phyloP scores from a whole-genome alignment of 2,113 vertebrate species.

The Spermophilus dauricus region DNA sequence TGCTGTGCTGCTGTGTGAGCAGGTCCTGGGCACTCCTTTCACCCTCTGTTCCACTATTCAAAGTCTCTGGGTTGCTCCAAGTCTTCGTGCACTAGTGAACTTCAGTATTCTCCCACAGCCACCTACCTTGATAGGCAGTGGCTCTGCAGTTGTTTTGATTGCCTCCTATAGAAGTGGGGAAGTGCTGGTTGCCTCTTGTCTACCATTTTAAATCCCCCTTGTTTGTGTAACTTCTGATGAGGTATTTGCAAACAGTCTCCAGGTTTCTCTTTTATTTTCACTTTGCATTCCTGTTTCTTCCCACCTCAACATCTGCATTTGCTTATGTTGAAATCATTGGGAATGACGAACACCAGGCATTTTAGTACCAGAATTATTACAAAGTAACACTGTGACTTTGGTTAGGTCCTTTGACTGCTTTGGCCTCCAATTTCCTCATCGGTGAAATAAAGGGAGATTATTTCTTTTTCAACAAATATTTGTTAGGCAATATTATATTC shows the following conservation, averaged over 20 bases:
- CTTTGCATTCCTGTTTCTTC: slow-evolving; percentile 12
- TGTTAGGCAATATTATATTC: neutral
- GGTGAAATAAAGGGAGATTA: neutral
- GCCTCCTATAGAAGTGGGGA: neutral
- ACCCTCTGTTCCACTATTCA: neutral
- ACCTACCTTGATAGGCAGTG: neutral
- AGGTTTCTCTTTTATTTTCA: slow-evolving; percentile 35
- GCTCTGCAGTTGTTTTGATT: neutral
- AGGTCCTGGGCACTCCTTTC: neutral
- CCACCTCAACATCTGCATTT: neutral
- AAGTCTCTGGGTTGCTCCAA: neutral
- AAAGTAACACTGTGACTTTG: neutral
- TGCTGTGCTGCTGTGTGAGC: neutral
- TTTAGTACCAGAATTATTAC: neutral
- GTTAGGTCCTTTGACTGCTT: neutral
- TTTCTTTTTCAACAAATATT: slow-evolving; percentile 16
- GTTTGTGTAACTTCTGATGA: neutral
- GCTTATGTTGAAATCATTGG: slow-evolving; percentile 20
- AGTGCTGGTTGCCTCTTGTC: neutral
- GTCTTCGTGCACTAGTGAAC: neutral
- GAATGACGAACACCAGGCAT: neutral
- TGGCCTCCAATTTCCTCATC: neutral
- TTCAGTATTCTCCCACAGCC: neutral
- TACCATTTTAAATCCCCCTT: neutral
- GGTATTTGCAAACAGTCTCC: slow-evolving; percentile 33